Percentiles rank a stretch among this genome's conserved stretches.
These are phyloP conservation scores for Malthinus flaveolus DNA, from an alignment of 2,888 invertebrate genomes.

Conservation along the genomic window DNA sequence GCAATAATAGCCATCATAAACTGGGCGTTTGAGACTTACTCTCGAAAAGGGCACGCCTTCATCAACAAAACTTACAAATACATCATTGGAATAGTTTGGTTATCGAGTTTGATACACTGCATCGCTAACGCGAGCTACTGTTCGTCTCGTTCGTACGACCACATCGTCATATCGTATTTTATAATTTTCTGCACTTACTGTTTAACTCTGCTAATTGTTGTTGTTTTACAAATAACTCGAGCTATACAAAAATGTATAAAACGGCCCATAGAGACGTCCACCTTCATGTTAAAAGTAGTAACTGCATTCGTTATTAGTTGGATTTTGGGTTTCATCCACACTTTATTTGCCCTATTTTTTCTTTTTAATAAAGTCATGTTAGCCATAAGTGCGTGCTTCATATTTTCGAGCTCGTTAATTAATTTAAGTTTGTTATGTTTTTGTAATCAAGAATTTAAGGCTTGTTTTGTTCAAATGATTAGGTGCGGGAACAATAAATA, in stretches of 20 bases:
- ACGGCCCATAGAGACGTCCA: slow-evolving; percentile 1
- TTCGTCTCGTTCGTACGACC: no score
- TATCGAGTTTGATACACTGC: neutral
- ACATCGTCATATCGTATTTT: no score
- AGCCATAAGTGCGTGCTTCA: neutral
- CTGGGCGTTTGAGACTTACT: slow-evolving; percentile 8
- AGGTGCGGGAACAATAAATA: no score
- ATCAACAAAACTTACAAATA: neutral
- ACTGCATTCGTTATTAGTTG: neutral
- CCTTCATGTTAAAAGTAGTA: neutral
- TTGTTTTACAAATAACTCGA: slow-evolving; percentile 1
- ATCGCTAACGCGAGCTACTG: no score
- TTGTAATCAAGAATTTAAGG: no score
- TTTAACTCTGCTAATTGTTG: neutral
- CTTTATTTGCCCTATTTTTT: no score
- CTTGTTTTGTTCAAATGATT: no score
- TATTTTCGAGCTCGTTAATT: slow-evolving; percentile 1
- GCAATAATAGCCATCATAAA: neutral
- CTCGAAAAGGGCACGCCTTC: neutral
- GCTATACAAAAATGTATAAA: slow-evolving; percentile 8
- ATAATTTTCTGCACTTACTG: neutral
- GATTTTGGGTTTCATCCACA: neutral
- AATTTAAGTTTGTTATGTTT: slow-evolving; percentile 8
- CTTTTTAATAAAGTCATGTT: neutral
- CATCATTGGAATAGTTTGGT: slow-evolving; percentile 6